Conservation (phyloP, 2,888 invertebrate genomes). For the Pammene fasciana region DNA sequence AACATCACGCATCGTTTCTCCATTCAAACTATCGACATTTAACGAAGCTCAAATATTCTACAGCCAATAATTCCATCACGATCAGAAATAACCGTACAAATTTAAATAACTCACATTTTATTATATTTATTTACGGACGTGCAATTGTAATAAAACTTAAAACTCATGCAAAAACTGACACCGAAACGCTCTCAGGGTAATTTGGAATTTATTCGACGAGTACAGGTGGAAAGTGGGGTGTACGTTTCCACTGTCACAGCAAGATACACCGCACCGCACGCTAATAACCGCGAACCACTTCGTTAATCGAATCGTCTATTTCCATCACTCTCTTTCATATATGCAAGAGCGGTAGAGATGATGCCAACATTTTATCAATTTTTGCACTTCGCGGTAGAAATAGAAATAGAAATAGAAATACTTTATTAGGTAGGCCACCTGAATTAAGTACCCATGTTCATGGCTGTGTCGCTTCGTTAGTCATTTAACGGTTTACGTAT, state of each 20-base stretch:
- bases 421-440: no score
- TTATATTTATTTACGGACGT: constrained; percentile 40
- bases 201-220: constrained; percentile 44
- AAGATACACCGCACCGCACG: constrained; percentile 14
- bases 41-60: constrained; percentile 6
- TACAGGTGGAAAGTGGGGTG: constrained; percentile 43
- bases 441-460: no score
- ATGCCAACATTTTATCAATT: no score
- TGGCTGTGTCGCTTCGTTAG: no score
- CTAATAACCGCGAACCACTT: no score
- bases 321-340: no score
- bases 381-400: no score
- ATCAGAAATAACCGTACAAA: constrained; percentile 32
- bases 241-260: constrained; percentile 29
- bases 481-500: no score
- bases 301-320: no score
- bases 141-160: constrained; percentile 46
- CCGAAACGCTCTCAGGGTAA: constrained; percentile 44
- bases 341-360: no score
- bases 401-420: no score
- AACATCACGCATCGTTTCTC: constrained; percentile 5
- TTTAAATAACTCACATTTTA: constrained; percentile 40
- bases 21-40: constrained; percentile 26
- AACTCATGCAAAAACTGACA: constrained; percentile 45
- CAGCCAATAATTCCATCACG: constrained; percentile 41